Evolutionary conservation across 2,888 invertebrate species (phyloP).

Genomic region (Nymphalis polychloros): DNA sequence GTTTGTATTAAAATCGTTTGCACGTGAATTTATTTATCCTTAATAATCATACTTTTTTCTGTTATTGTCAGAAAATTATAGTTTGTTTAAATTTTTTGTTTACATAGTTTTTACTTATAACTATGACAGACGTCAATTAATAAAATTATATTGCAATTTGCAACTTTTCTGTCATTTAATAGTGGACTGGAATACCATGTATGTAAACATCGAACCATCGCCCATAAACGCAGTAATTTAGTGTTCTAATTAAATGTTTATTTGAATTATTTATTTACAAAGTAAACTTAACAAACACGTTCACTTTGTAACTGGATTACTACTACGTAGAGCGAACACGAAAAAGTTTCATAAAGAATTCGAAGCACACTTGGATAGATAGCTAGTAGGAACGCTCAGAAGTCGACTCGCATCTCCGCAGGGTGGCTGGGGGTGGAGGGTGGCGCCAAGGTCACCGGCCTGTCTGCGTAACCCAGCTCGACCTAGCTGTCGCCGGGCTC

Average conservation of each 20-base stretch:
- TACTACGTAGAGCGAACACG: constrained; percentile 8
- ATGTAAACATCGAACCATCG: background rate
- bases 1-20: too few species aligned
- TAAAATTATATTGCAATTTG: background rate
- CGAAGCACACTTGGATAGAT: constrained; percentile 30
- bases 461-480: constrained; percentile 71
- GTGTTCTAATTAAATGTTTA: constrained; percentile 13
- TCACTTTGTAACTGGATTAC: constrained; percentile 24
- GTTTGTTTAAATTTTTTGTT: too few species aligned
- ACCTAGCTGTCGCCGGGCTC: constrained; percentile 68
- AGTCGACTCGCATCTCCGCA: constrained; percentile 37
- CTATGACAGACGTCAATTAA: background rate
- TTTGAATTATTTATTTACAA: constrained; percentile 10
- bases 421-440: constrained; percentile 36
- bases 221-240: constrained; percentile 8
- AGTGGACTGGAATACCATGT: background rate
- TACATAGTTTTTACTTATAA: too few species aligned
- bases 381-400: constrained; percentile 26
- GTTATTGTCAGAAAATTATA: too few species aligned
- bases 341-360: constrained; percentile 29
- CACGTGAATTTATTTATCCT: too few species aligned
- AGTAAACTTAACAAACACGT: constrained; percentile 15
- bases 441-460: constrained; percentile 73
- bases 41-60: too few species aligned
- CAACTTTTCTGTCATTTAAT: background rate